phyloP scores from a whole-genome alignment of 2,888 invertebrate species.

The Orthonevra nobilis region DNA sequence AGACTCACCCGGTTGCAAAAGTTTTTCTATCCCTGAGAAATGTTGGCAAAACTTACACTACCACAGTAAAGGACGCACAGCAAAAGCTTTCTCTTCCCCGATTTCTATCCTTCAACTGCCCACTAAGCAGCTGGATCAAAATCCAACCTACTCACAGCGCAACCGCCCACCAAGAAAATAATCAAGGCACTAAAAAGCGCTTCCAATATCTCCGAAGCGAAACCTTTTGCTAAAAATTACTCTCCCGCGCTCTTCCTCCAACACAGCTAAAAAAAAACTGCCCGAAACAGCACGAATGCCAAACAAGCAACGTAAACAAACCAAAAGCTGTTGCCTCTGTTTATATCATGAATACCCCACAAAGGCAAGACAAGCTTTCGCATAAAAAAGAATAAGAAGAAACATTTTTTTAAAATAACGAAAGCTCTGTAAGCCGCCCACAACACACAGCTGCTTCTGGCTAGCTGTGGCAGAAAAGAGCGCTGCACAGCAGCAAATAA shows the following conservation, averaged over 20 bases:
- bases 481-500: conserved; percentile 29
- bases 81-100: no score
- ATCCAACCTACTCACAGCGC: conserved; percentile 59
- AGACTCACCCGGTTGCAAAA: conserved; percentile 35
- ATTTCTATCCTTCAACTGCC: conserved; percentile 2
- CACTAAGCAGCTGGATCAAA: conserved; percentile 28
- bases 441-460: conserved; percentile 50
- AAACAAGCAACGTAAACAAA: conserved; percentile 64
- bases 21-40: conserved; percentile 47
- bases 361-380: conserved; percentile 19
- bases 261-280: conserved; percentile 18
- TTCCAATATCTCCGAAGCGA: conserved; percentile 27
- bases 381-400: background rate
- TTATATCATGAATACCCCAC: background rate
- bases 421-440: conserved; percentile 55
- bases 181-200: conserved; percentile 66
- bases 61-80: conserved; percentile 16
- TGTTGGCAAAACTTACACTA: background rate
- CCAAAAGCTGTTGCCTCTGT: conserved; percentile 49
- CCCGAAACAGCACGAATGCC: conserved; percentile 52
- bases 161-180: conserved; percentile 61
- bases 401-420: conserved; percentile 1
- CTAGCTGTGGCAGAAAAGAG: conserved; percentile 52
- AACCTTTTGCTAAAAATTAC: background rate
- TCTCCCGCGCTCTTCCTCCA: conserved; percentile 10